Evolutionary conservation across 2,113 vertebrate genomes (phyloP), one percentile per base, ranked within the genome.

Genomic region (Bothrops jararaca): DNA sequence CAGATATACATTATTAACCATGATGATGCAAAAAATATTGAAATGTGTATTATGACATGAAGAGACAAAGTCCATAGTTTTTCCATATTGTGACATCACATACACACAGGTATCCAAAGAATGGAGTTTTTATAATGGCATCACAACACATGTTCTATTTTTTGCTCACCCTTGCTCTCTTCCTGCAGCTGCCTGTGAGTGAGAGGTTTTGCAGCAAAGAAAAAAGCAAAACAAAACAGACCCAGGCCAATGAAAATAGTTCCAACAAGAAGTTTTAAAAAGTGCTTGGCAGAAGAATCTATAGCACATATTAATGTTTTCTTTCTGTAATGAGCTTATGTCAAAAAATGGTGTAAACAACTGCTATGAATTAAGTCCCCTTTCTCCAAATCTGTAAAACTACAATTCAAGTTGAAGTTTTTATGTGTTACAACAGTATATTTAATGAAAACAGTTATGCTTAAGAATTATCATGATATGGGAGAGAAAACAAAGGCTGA

Each of bases 331-430:
- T 54, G 11, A 26, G 29, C n/a, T 85, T 39, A 34, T 52, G 22
- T 57, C 54, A 92, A 50, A 58, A 29, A 86, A n/a, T 0, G 10
- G 12, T 58, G 18, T 26, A 42, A 86, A 29, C 45, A 90, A 42
- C 52, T 93, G 74, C 56, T 86, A 50, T 34, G 60, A 90, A 93
- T 93, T 86, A 90, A 86, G n/a, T 15, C 56, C 8, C 88, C 85
- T 58, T 23, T 22, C 29, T 48, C 4, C 4, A 85, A 85, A 42
- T 34, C n/a, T 60, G 7, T 34, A 42, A 86, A 90, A 85, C 3
- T 60, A 23, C 53, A 92, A 85, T 26, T n/a, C 54, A 90, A 86
- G 26, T 12, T 24, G 20, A 48, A 20, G 42, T 85, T 48, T 20
- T 53, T n/a, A 48, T 89, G 39, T 85, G 39, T 10, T 85, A 89